These are phyloP conservation scores for Trypoxylon attenuatum DNA, from an alignment of 2,888 invertebrate genomes.

Conservation along the genomic window DNA sequence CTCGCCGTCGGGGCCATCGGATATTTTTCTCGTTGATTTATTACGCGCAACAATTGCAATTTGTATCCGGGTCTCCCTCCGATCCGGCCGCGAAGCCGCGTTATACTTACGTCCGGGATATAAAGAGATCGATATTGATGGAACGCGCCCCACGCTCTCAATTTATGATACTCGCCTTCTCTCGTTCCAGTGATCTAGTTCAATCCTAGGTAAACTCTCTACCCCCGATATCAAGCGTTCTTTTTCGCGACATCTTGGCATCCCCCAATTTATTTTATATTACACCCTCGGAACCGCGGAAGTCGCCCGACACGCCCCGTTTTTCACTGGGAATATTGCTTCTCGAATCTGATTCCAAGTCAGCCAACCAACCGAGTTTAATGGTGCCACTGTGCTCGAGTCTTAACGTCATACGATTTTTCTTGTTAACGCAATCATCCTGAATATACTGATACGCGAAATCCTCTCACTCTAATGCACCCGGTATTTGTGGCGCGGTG, in stretches of 20 bases:
- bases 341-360: too few relatives aligned
- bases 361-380: too few relatives aligned
- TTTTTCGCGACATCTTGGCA: background rate
- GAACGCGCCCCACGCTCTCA: background rate
- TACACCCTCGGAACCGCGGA: too few relatives aligned
- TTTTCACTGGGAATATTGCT: too few relatives aligned
- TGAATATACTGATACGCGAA: too few relatives aligned
- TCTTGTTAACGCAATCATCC: too few relatives aligned
- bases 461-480: too few relatives aligned
- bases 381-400: too few relatives aligned
- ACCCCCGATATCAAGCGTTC: background rate
- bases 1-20: background rate
- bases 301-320: too few relatives aligned
- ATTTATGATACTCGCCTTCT: background rate
- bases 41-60: slow-evolving; percentile 11
- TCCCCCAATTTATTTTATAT: background rate
- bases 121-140: background rate
- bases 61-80: background rate
- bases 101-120: background rate
- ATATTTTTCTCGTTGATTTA: slow-evolving; percentile 17
- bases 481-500: too few relatives aligned
- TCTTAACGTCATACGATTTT: too few relatives aligned
- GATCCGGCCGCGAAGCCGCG: background rate
- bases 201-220: background rate
- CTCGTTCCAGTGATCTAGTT: too few relatives aligned